Evolutionary conservation across 2,888 invertebrate species (phyloP).

Genomic region (Andrena chrysosceles): DNA sequence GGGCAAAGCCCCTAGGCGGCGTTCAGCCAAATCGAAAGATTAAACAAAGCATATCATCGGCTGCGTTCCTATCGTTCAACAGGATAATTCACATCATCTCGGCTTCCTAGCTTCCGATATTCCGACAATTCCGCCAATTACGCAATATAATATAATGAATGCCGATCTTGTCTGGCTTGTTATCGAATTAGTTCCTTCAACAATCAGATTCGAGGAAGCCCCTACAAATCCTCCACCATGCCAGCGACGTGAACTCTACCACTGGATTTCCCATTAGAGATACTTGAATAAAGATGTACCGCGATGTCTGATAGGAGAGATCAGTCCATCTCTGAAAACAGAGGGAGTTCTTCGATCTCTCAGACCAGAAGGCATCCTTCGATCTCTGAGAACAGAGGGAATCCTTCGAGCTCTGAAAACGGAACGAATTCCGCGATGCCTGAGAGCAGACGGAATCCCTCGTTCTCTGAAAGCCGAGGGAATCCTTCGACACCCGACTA

Average conservation of each 20-base stretch:
- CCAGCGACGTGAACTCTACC: neutral
- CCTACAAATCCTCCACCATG: neutral
- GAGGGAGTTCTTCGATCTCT: too few species aligned
- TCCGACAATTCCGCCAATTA: constrained; percentile 14
- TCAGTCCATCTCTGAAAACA: too few species aligned
- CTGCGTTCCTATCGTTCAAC: neutral
- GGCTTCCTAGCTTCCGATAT: neutral
- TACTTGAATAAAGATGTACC: neutral
- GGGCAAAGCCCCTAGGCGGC: constrained; percentile 3
- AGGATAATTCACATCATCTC: neutral
- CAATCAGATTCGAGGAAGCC: neutral
- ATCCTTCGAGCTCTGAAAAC: neutral
- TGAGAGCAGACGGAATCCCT: too few species aligned
- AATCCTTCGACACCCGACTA: neutral
- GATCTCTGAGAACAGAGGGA: too few species aligned
- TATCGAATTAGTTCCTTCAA: constrained; percentile 11
- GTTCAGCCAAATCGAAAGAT: constrained; percentile 13
- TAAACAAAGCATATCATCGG: constrained; percentile 15
- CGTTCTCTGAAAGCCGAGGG: neutral
- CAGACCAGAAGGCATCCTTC: too few species aligned
- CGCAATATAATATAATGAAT: constrained; percentile 24
- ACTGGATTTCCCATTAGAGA: neutral
- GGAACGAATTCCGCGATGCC: too few species aligned
- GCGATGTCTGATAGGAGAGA: too few species aligned
- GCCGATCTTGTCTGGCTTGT: neutral